Conservation (phyloP, 2,797 vertebrate genomes). For the Pangasius larnaudii region DNA sequence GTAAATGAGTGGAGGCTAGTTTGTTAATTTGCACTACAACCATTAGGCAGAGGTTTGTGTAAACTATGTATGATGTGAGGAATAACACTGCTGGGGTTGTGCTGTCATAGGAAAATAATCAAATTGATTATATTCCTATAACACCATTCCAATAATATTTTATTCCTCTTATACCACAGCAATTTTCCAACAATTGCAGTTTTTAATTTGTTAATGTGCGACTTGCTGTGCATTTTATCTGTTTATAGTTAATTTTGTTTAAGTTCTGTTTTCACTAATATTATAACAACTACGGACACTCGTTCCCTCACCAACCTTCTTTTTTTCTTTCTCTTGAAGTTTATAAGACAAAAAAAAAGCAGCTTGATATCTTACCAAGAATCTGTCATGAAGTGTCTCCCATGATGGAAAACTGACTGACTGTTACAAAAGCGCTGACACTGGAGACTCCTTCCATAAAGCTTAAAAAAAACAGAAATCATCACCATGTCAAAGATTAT, state of each 20-base stretch:
- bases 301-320: neutral
- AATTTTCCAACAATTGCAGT: neutral
- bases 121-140: neutral
- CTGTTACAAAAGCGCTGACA: neutral
- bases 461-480: neutral
- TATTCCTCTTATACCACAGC: neutral
- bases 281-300: neutral
- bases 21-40: constrained; percentile 7
- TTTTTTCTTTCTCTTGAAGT: neutral
- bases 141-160: neutral
- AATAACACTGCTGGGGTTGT: neutral
- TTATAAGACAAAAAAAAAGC: neutral
- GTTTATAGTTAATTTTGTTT: neutral
- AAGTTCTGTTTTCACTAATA: neutral
- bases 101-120: neutral
- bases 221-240: neutral
- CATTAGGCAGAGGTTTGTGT: neutral
- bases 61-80: neutral
- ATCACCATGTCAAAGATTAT: too few relatives aligned
- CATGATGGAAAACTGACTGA: neutral
- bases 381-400: neutral
- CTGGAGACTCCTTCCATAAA: neutral
- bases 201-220: neutral
- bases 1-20: constrained; percentile 31
- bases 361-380: neutral